phyloP scores from a whole-genome alignment of 2,113 vertebrate species.

The Oostethus manadensis region DNA sequence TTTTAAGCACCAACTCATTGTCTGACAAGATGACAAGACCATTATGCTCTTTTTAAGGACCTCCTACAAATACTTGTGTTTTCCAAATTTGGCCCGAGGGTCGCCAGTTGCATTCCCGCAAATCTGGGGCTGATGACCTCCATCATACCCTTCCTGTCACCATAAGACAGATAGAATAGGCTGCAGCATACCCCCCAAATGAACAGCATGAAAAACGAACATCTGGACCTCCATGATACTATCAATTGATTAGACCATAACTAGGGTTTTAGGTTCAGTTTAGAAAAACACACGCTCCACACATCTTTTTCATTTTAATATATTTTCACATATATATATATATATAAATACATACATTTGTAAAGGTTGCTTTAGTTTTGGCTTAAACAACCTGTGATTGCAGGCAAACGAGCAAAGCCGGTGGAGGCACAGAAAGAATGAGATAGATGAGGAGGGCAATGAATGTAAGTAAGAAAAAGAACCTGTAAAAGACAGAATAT shows the following conservation, averaged over 20 bases:
- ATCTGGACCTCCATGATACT: neutral
- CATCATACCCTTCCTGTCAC: too few relatives aligned
- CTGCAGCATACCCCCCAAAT: too few relatives aligned
- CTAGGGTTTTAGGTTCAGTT: neutral
- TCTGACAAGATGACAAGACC: too few relatives aligned
- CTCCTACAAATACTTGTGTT: too few relatives aligned
- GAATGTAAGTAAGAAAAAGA: constrained; percentile 15
- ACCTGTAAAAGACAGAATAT: constrained; percentile 3
- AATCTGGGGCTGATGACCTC: too few relatives aligned
- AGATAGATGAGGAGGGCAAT: constrained; percentile 5
- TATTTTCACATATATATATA: constrained; percentile 65
- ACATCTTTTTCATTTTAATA: constrained; percentile 63
- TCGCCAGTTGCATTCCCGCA: too few relatives aligned
- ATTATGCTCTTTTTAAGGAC: too few relatives aligned
- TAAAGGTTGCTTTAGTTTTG: constrained; percentile 68
- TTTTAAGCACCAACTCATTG: too few relatives aligned
- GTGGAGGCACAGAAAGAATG: constrained; percentile 38
- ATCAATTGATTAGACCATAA: neutral
- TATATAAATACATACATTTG: constrained; percentile 74
- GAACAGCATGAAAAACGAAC: too few relatives aligned
- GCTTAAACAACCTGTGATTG: constrained; percentile 54
- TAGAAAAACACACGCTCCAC: constrained; percentile 9
- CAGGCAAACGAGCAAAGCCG: constrained; percentile 62
- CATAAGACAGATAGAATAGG: too few relatives aligned
- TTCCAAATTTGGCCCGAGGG: too few relatives aligned